A percentile compares a stretch with the other conserved stretches of the same genome.
phyloP scores from a whole-genome alignment of 2,888 invertebrate genomes.

The Temnothorax unifasciatus region DNA sequence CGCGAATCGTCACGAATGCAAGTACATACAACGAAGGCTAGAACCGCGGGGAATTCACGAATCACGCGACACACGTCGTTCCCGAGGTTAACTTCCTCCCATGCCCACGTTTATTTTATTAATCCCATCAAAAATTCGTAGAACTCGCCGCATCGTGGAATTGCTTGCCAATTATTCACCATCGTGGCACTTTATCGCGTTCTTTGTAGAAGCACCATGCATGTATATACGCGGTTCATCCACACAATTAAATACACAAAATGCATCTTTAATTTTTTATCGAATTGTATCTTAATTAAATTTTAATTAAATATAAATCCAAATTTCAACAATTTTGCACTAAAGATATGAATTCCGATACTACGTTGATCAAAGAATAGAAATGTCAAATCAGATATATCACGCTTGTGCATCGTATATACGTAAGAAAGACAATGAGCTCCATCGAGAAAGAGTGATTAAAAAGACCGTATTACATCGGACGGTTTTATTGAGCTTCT shows the following conservation, averaged over 20 bases:
- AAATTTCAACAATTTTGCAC: neutral
- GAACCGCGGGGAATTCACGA: slow-evolving; percentile 79
- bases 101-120: slow-evolving; percentile 80
- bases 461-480: neutral
- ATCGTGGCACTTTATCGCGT: neutral
- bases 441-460: neutral
- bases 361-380: neutral
- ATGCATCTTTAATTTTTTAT: neutral
- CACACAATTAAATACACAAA: neutral
- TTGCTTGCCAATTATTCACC: neutral
- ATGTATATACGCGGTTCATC: neutral
- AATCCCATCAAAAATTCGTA: slow-evolving; percentile 66
- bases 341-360: neutral
- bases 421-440: neutral
- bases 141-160: neutral
- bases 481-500: slow-evolving; percentile 18
- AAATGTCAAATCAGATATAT: neutral
- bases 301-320: neutral
- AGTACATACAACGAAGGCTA: slow-evolving; percentile 71
- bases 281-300: neutral
- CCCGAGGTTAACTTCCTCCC: slow-evolving; percentile 81
- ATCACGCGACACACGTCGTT: slow-evolving; percentile 81
- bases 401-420: neutral
- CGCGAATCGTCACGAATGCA: slow-evolving; percentile 74
- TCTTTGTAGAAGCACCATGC: neutral